A percentile compares a stretch with the other conserved stretches of the same genome.
These are phyloP conservation scores for Limnodromus scolopaceus DNA, from an alignment of 2,797 vertebrate genomes.

Conservation along the genomic window DNA sequence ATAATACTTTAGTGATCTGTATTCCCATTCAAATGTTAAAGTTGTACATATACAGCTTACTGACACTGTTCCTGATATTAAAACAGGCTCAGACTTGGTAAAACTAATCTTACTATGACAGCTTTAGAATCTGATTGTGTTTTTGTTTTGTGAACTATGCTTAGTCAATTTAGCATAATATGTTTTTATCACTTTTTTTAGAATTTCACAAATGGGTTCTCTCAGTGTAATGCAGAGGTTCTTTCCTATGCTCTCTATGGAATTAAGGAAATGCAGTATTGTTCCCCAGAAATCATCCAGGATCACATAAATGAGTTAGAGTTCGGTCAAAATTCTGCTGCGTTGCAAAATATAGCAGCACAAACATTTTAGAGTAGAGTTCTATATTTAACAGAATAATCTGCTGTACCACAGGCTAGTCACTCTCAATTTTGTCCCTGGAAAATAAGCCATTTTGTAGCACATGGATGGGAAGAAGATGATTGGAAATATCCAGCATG, in stretches of 20 bases:
- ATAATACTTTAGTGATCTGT: neutral
- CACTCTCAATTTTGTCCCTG: neutral
- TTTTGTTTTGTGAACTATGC: neutral
- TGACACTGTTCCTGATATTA: neutral
- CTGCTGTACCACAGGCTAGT: neutral
- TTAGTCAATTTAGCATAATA: neutral
- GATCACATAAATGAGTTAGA: neutral
- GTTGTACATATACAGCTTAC: neutral
- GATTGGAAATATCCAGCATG: neutral
- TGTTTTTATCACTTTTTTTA: neutral
- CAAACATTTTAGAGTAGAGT: neutral
- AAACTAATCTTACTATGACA: neutral
- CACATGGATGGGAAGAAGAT: neutral
- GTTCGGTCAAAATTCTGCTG: neutral
- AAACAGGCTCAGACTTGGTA: neutral
- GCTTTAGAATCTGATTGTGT: neutral
- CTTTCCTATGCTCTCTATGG: neutral
- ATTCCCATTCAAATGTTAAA: neutral
- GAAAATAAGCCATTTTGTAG: neutral
- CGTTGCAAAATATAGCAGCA: neutral
- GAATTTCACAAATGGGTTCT: neutral
- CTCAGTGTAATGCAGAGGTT: neutral
- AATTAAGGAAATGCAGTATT: neutral
- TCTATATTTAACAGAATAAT: neutral
- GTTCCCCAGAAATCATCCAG: neutral